Evolutionary conservation across 2,113 vertebrate species (phyloP), one percentile per base, ranked within the genome.

Genomic region (Stegastes partitus): DNA sequence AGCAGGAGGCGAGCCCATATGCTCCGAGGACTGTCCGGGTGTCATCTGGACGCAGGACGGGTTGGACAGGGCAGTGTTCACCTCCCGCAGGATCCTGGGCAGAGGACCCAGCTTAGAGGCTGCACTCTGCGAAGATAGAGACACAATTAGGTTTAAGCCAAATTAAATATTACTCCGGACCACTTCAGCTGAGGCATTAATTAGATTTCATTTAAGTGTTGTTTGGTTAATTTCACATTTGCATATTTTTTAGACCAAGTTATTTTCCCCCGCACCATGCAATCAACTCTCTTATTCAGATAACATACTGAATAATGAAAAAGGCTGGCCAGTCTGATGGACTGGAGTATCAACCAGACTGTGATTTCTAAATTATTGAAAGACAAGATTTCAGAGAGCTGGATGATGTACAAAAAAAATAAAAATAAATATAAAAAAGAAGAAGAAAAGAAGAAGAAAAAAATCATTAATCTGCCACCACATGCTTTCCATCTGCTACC

Each of bases 1-100:
- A 0, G 83, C 94, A 0, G 97, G 95, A 0, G 97, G 95, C 6
- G 97, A 96, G 2, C 94, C 94, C 19, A 93, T 34, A 8, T 90
- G 96, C 34, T 99, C 97, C 0, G 96, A 68, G 14, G 92, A 70
- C 55, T 63, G 92, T 0, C 92, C 93, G 11, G 95, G 85, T 0
- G 94, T 86, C 62, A 96, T 93, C 83, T 95, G 96, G 74, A 96
- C 69, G 0, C 95, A 96, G 64, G 96, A 92, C 0, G 98, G 98
- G 90, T 96, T 97, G 6, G 94, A 96, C 87, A 99, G 93, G 0
- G 97, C 97, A 0, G 95, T 86, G 91, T 95, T 98, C 21, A 99
- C 97, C 0, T 99, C 98, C 73, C 97, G 92, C 77, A 99, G 94
- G 81, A 99, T 98, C 69, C 97, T 95, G 61, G 97, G 97, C 87